A percentile compares a stretch with the other conserved stretches of the same genome.
phyloP scores from a whole-genome alignment of 2,113 vertebrate species.

The Microtus ochrogaster region DNA sequence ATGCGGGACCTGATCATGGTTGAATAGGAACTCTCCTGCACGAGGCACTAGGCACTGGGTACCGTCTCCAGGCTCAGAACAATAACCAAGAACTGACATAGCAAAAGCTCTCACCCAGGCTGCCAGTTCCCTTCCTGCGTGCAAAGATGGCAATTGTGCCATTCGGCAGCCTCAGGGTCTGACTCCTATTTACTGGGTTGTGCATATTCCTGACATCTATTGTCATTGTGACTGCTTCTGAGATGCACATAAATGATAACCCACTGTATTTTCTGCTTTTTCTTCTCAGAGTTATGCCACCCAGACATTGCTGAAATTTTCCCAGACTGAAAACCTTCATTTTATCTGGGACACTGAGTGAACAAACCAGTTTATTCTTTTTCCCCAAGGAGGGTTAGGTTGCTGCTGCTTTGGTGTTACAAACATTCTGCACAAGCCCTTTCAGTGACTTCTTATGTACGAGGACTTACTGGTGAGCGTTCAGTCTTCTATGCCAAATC shows the following conservation, averaged over 20 bases:
- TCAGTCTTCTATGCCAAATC: background rate
- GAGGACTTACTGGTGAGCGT: background rate
- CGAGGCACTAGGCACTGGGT: background rate
- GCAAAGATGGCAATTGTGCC: too few relatives aligned
- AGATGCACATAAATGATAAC: background rate
- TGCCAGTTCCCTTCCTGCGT: fast-evolving
- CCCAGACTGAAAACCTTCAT: background rate
- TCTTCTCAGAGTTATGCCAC: background rate
- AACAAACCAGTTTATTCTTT: background rate
- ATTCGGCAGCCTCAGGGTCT: background rate
- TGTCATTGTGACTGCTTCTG: background rate
- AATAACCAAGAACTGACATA: background rate
- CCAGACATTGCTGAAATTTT: background rate
- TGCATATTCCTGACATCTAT: background rate
- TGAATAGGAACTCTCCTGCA: background rate
- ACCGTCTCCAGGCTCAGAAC: background rate
- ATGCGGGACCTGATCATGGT: fast-evolving
- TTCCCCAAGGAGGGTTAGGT: background rate
- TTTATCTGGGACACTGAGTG: background rate
- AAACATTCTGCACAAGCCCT: background rate
- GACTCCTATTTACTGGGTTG: background rate
- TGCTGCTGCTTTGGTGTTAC: background rate
- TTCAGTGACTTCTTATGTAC: background rate
- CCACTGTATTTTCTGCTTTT: background rate
- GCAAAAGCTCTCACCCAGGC: background rate